Evolutionary conservation across 2,797 vertebrate genomes (phyloP), one percentile per base, ranked within the genome.

Genomic region (Lepus townsendii): DNA sequence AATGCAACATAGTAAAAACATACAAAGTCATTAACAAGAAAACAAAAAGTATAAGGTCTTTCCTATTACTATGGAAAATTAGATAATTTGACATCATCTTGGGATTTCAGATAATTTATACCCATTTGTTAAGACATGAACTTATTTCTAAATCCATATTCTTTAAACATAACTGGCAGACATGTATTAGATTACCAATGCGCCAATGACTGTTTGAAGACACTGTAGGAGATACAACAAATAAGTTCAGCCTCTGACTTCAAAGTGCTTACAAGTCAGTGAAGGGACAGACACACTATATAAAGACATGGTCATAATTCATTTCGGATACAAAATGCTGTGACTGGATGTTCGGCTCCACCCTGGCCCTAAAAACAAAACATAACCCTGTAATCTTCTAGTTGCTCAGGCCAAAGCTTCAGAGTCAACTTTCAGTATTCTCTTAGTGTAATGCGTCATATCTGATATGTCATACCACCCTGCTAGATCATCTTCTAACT

Each of bases 81-180:
- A 71, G 27, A 57, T 77, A 35, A 88, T 65, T 88, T 80, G 52
- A 57, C 30, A 92, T 68, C 47, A 60, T 35, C 83, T 79, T 91
- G 62, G 69, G 50, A 92, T 90, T 95, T 80, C 26, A 63, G 69
- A 52, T 91, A 65, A 90, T 69, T 89, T 87, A 52, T 20, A 88
- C 32, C 54, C 57, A 71, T 71, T 66, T 68, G 50, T 92, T 52
- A 87, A 84, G 17, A 47, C 68, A 78, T 75, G 19, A 52, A 83
- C 50, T 42, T 79, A 19, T 86, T 72, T 88, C 54, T 78, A 88
- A 91, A 90, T 86, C n/a, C 17, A 57, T 69, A 80, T 62, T 92
- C 75, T 91, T 79, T 68, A 68, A 92, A 85, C 78, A 69, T 77
- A 78, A 76, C 19, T 88, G 38, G 54, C 35, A 95, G 38, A 65